A percentile compares a stretch with the other conserved stretches of the same genome.
These are phyloP conservation scores for Rhodeus uyekii DNA, from an alignment of 2,797 vertebrate genomes.

Conservation along the genomic window DNA sequence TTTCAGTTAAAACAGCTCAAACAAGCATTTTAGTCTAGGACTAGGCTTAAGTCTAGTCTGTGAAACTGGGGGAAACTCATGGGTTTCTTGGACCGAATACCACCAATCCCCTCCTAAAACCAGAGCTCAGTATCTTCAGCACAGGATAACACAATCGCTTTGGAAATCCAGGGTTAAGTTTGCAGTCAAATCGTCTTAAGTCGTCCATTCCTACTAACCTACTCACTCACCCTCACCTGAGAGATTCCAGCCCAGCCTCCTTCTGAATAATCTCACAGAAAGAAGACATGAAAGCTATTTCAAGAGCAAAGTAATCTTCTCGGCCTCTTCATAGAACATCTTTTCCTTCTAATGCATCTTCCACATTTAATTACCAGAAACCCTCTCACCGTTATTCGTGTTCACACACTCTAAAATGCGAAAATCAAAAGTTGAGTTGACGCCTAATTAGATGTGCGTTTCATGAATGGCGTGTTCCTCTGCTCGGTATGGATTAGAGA, in stretches of 20 bases:
- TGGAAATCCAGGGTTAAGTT: background rate
- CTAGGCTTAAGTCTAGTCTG: too few relatives aligned
- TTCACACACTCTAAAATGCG: conserved; percentile 30
- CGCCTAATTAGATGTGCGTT: conserved; percentile 43
- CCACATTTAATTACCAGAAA: conserved; percentile 44
- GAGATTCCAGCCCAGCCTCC: background rate
- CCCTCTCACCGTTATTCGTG: conserved; percentile 38
- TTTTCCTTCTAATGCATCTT: conserved; percentile 35
- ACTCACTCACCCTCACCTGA: conserved; percentile 15
- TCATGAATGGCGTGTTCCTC: conserved; percentile 34
- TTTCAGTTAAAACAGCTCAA: too few relatives aligned
- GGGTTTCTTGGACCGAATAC: background rate
- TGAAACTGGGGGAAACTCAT: too few relatives aligned
- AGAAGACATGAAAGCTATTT: conserved; percentile 19
- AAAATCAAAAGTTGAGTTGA: conserved; percentile 37
- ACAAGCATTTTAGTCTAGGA: too few relatives aligned
- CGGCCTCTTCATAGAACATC: background rate
- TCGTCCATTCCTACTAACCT: conserved; percentile 8
- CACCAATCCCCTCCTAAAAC: background rate
- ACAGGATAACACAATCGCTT: background rate
- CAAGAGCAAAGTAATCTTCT: conserved; percentile 25
- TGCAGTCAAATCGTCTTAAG: conserved; percentile 18
- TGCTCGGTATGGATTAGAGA: conserved; percentile 34
- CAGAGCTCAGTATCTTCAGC: background rate
- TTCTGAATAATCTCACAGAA: conserved; percentile 17